Conservation (phyloP, 2,888 invertebrate genomes). For the Cerceris ruficornis region DNA sequence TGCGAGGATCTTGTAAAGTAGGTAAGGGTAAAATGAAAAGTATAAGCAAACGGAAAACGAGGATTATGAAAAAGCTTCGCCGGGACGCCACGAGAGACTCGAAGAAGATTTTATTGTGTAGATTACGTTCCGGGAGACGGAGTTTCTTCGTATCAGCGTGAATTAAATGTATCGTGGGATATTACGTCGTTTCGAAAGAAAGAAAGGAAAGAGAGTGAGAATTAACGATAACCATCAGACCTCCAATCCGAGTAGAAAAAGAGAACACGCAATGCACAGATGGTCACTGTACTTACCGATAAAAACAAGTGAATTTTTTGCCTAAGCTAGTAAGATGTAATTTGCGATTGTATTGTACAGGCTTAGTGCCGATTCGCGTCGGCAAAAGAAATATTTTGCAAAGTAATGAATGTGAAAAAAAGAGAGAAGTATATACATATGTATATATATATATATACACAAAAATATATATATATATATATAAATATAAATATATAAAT, state of each 20-base stretch:
- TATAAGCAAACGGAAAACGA: too few species aligned
- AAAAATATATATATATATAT: slow-evolving; percentile 53
- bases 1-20: slow-evolving; percentile 15
- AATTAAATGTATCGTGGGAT: slow-evolving; percentile 4
- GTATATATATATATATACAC: slow-evolving; percentile 56
- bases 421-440: slow-evolving; percentile 25
- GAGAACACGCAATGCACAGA: slow-evolving; percentile 41
- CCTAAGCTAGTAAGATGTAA: slow-evolving; percentile 71
- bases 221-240: neutral
- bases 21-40: slow-evolving; percentile 4
- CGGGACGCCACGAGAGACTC: slow-evolving; percentile 1
- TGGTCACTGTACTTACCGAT: slow-evolving; percentile 78
- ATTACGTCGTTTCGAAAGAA: slow-evolving; percentile 27
- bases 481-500: slow-evolving; percentile 68
- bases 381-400: slow-evolving; percentile 75
- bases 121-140: slow-evolving; percentile 31
- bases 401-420: slow-evolving; percentile 72
- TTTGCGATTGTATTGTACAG: slow-evolving; percentile 76
- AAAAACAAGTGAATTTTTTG: slow-evolving; percentile 66
- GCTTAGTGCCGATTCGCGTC: slow-evolving; percentile 69
- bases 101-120: slow-evolving; percentile 18
- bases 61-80: neutral
- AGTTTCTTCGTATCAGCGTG: slow-evolving; percentile 32
- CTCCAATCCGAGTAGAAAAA: slow-evolving; percentile 4
- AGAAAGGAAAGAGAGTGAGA: too few species aligned